A percentile compares a stretch with the other conserved stretches of the same genome.
Conservation (phyloP, 2,113 vertebrate genomes). For the Onychorhynchus coronatus region DNA sequence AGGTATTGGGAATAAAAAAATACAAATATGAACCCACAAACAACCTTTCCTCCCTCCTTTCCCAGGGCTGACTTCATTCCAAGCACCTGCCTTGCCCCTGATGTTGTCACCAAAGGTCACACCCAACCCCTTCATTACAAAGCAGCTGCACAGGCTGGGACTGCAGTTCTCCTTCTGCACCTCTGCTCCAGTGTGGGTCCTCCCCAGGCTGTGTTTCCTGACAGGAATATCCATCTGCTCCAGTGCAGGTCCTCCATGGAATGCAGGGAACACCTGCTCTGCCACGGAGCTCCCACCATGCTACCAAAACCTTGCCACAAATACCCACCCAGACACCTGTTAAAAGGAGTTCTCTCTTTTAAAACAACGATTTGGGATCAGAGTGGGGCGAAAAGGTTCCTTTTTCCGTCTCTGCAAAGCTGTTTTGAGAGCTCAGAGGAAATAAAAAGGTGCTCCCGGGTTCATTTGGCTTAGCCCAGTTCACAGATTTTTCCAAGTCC, state of each 20-base stretch:
- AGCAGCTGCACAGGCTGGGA: not conserved
- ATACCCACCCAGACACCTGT: too few relatives aligned
- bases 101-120: not conserved
- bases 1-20: not conserved
- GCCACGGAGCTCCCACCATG: not conserved
- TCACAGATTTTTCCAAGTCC: not conserved
- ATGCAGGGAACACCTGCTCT: not conserved
- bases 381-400: not conserved
- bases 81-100: not conserved
- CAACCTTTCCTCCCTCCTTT: not conserved
- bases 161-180: not conserved
- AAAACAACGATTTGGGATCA: not conserved
- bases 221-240: not conserved
- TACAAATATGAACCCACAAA: not conserved
- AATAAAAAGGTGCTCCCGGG: not conserved
- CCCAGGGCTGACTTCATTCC: not conserved
- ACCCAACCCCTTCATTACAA: not conserved
- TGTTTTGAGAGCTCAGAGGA: not conserved
- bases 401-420: not conserved
- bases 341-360: not conserved
- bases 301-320: not conserved
- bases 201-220: not conserved
- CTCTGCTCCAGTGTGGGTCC: not conserved
- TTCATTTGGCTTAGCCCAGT: not conserved
- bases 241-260: not conserved